Evolutionary conservation across 1,140 invertebrate species (phyloP).

Genomic region (Ceratina japonica): DNA sequence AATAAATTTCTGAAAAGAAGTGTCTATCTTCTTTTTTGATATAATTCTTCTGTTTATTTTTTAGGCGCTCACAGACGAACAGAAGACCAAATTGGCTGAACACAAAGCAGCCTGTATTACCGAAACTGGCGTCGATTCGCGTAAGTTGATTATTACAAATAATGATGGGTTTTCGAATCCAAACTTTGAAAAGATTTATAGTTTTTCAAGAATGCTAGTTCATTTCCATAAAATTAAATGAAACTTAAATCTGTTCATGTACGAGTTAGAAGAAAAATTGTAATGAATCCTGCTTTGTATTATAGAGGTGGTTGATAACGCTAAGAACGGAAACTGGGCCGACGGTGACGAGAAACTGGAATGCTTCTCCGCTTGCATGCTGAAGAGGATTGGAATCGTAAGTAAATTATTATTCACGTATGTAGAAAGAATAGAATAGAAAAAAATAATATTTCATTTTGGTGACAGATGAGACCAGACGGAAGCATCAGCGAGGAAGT

Average conservation of each 20-base stretch:
- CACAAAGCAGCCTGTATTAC: conserved; percentile 58
- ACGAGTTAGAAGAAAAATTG: background rate
- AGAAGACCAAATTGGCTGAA: conserved; percentile 58
- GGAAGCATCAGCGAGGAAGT: conserved; percentile 62
- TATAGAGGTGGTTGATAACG: conserved; percentile 58
- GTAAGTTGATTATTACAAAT: conserved; percentile 51
- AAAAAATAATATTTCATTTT: conserved; percentile 2
- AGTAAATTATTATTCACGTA: conserved; percentile 15
- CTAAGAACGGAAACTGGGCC: conserved; percentile 49
- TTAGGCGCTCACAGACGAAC: conserved; percentile 65
- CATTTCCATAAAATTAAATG: too few relatives aligned
- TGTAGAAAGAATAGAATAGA: background rate
- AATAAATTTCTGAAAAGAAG: too few relatives aligned
- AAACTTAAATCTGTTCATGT: too few relatives aligned
- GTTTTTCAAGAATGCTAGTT: background rate
- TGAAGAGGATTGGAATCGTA: conserved; percentile 60
- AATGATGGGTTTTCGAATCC: background rate
- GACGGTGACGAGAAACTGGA: conserved; percentile 49
- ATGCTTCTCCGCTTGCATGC: conserved; percentile 55
- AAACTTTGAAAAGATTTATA: background rate
- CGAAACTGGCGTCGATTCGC: conserved; percentile 62
- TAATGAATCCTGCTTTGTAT: background rate
- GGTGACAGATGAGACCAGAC: conserved; percentile 62
- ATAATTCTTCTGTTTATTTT: background rate
- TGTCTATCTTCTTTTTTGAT: background rate